These are phyloP conservation scores for Pristionchus arcanus DNA, from an alignment of 2,888 invertebrate genomes.

Conservation along the genomic window DNA sequence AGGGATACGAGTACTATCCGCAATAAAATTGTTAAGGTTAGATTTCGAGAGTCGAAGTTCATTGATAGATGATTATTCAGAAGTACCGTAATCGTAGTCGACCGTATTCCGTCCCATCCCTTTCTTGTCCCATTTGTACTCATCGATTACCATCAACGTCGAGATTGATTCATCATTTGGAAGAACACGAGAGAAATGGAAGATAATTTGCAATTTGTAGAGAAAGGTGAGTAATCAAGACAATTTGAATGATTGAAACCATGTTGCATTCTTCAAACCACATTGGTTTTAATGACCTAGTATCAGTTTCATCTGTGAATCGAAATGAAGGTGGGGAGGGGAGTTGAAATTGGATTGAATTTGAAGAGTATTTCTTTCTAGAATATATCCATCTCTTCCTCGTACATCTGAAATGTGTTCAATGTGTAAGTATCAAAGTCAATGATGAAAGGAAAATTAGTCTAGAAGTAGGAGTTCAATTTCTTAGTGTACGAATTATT, in stretches of 20 bases:
- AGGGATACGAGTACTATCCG: background rate
- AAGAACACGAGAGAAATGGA: slow-evolving; percentile 22
- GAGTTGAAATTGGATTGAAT: too few relatives aligned
- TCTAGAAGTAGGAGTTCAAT: background rate
- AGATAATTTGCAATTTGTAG: background rate
- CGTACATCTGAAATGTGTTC: background rate
- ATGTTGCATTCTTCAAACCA: too few relatives aligned
- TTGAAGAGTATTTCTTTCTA: background rate
- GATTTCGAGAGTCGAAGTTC: background rate
- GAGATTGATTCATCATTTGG: background rate
- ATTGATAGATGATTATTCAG: background rate
- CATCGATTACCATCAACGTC: background rate
- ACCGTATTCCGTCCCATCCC: background rate
- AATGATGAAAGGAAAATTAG: background rate
- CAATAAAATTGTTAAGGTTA: background rate
- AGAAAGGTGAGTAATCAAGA: background rate
- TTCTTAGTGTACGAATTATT: background rate
- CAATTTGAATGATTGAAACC: too few relatives aligned
- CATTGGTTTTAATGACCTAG: too few relatives aligned
- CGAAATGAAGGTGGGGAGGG: background rate
- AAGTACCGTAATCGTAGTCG: slow-evolving; percentile 11
- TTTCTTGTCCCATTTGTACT: slow-evolving; percentile 26
- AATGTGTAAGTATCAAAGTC: slow-evolving; percentile 11
- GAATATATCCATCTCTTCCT: slow-evolving; percentile 23
- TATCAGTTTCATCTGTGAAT: background rate